Percentiles rank a stretch among this genome's conserved stretches.
Evolutionary conservation across 2,888 invertebrate genomes (phyloP).

Genomic region (Orthosia gothica): DNA sequence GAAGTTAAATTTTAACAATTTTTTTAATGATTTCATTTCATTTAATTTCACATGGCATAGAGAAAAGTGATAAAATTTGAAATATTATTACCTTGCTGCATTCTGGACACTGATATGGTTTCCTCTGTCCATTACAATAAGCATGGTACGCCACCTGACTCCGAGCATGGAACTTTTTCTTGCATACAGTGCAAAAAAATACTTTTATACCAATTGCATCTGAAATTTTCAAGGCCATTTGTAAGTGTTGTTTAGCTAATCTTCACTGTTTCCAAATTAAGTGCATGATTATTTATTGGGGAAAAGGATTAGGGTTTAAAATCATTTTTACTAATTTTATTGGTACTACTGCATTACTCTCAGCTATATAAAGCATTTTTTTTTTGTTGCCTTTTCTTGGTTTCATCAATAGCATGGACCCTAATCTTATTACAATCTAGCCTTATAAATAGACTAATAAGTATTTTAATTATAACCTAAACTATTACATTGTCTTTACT

Average conservation of each 20-base stretch:
- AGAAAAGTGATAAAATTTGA: not conserved
- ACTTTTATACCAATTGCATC: constrained; percentile 86
- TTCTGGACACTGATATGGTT: constrained; percentile 88
- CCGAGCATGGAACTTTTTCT: constrained; percentile 93
- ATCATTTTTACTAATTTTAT: not conserved
- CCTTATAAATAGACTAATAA: no score
- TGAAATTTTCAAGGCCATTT: constrained; percentile 64
- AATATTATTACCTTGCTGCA: constrained; percentile 81
- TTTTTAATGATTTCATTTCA: no score
- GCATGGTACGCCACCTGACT: constrained; percentile 93
- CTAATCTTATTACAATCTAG: no score
- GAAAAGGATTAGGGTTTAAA: not conserved
- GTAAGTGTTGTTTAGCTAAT: not conserved
- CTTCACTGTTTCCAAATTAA: not conserved
- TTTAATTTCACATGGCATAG: not conserved
- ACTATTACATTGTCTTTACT: no score
- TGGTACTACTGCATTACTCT: not conserved
- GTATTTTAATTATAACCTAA: no score
- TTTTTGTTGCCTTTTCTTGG: no score
- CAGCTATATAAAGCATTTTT: not conserved
- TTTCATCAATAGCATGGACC: no score
- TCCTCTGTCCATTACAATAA: constrained; percentile 91
- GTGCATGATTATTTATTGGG: not conserved
- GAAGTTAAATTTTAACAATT: no score
- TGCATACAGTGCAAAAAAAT: constrained; percentile 93